Evolutionary conservation across 2,888 invertebrate genomes (phyloP), one percentile per base, ranked within the genome.

Genomic region (Cinara cedri): DNA sequence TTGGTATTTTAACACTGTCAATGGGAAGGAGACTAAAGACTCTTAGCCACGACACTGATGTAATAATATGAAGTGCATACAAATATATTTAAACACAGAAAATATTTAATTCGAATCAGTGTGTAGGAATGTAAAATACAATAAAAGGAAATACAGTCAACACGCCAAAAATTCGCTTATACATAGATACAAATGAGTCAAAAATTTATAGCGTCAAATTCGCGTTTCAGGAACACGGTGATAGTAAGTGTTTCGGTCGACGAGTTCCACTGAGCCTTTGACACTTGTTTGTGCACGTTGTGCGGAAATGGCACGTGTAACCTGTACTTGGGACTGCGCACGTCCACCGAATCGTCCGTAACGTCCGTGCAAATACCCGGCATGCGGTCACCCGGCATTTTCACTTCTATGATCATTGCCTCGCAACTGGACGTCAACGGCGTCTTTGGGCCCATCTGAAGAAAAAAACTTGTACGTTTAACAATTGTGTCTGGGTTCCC

Each of bases 131-230:
- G n/a, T n/a, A n/a, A n/a, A n/a, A n/a, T n/a, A n/a, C n/a, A n/a
- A n/a, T n/a, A n/a, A n/a, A n/a, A n/a, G n/a, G n/a, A n/a, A n/a
- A n/a, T n/a, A n/a, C n/a, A n/a, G n/a, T n/a, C n/a, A n/a, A n/a
- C n/a, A n/a, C n/a, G n/a, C n/a, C n/a, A n/a, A n/a, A n/a, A n/a
- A n/a, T n/a, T n/a, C n/a, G n/a, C n/a, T n/a, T n/a, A n/a, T n/a
- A n/a, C n/a, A n/a, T n/a, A n/a, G n/a, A n/a, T n/a, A 34, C 34
- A 6, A 34, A 34, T 14, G 19, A 3, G 72, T 88, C 88, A 96
- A 87, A 96, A 96, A 87, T 97, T 96, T 72, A 96, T 87, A 85
- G 89, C 91, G 87, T 97, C 96, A 83, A 93, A 90, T 85, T 96
- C 96, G 80, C 96, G 89, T 81, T 89, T 88, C 86, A 96, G 88